Evolutionary conservation across 2,888 invertebrate genomes (phyloP).

Genomic region (Plagodis pulveraria): DNA sequence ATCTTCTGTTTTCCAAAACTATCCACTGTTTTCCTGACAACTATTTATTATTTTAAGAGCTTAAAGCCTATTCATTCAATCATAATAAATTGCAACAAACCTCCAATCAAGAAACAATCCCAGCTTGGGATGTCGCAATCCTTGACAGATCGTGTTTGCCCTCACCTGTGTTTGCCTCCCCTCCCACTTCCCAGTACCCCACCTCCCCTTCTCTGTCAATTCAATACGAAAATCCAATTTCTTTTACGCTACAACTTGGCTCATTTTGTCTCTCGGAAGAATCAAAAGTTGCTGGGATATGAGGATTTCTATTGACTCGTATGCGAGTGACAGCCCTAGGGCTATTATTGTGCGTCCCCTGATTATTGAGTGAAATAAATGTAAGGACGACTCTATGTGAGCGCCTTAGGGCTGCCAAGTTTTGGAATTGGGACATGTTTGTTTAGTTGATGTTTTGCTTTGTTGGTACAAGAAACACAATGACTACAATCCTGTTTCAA

Average conservation of each 20-base stretch:
- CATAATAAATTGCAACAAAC: conserved; percentile 39
- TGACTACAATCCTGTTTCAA: neutral
- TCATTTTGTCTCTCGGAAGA: conserved; percentile 69
- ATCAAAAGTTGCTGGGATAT: conserved; percentile 60
- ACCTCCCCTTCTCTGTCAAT: conserved; percentile 56
- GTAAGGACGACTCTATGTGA: conserved; percentile 43
- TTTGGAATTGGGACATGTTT: conserved; percentile 30
- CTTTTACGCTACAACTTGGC: conserved; percentile 73
- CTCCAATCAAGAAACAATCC: conserved; percentile 46
- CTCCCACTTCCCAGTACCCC: conserved; percentile 34
- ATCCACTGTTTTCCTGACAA: neutral
- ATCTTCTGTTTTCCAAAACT: neutral
- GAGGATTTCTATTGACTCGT: conserved; percentile 64
- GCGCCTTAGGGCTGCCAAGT: conserved; percentile 42
- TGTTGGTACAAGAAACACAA: conserved; percentile 14
- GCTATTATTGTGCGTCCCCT: conserved; percentile 56
- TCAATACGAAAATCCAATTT: conserved; percentile 79
- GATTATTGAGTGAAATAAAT: conserved; percentile 59
- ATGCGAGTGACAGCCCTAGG: conserved; percentile 58
- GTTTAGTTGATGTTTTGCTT: conserved; percentile 28
- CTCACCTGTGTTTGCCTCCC: conserved; percentile 63
- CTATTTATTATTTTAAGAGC: neutral
- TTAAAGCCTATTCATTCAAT: conserved; percentile 18
- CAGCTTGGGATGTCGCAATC: conserved; percentile 43
- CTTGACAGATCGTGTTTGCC: conserved; percentile 66